Evolutionary conservation across 1,140 invertebrate species (phyloP).

Genomic region (Dufourea novaeangliae): DNA sequence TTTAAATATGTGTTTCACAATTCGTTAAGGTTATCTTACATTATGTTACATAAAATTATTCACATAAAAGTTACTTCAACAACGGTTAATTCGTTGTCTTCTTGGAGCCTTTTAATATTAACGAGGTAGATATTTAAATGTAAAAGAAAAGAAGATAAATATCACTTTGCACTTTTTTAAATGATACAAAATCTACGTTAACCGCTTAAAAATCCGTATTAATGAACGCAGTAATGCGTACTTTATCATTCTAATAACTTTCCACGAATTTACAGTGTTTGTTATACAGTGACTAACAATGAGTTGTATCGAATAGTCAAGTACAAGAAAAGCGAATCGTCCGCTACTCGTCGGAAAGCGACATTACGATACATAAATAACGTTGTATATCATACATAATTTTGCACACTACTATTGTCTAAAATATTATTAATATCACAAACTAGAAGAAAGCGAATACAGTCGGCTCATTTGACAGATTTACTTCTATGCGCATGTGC

Average conservation of each 20-base stretch:
- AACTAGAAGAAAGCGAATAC: slow-evolving; percentile 24
- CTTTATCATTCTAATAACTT: slow-evolving; percentile 26
- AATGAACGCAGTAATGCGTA: slow-evolving; percentile 18
- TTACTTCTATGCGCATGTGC: slow-evolving; percentile 36
- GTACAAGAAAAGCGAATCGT: neutral
- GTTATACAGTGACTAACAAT: neutral
- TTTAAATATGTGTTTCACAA: neutral
- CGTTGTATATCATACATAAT: slow-evolving; percentile 32
- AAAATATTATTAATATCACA: slow-evolving; percentile 30
- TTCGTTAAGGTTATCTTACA: slow-evolving; percentile 36
- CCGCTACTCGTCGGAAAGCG: neutral
- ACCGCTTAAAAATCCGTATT: neutral
- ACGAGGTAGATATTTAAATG: neutral
- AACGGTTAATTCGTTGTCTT: slow-evolving; percentile 17
- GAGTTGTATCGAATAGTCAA: neutral
- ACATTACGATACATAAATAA: slow-evolving; percentile 1
- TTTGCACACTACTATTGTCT: slow-evolving; percentile 1
- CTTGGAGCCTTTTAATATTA: neutral
- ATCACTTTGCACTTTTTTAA: neutral
- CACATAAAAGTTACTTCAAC: neutral
- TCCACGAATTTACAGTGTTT: neutral
- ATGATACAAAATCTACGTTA: neutral
- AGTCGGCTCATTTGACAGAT: slow-evolving; percentile 29
- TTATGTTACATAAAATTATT: slow-evolving; percentile 19
- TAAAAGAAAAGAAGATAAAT: neutral